Percentiles rank a stretch among this genome's conserved stretches.
Conservation (phyloP, 2,113 vertebrate species). For the Ageneiosus marmoratus region DNA sequence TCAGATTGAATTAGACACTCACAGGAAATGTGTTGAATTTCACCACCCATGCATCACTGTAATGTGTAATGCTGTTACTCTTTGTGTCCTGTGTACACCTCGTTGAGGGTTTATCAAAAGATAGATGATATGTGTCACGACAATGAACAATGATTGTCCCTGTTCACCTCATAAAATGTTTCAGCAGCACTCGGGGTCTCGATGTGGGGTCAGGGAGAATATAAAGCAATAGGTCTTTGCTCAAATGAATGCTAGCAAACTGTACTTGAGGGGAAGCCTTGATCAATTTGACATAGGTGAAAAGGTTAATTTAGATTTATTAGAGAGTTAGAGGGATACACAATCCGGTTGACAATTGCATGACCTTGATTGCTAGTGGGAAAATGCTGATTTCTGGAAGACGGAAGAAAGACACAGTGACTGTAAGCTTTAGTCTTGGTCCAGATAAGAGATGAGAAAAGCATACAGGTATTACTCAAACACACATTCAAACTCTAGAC, state of each 20-base stretch:
- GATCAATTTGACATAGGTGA: slow-evolving; percentile 16
- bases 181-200: slow-evolving; percentile 7
- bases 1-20: not conserved
- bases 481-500: not conserved
- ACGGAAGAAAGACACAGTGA: not conserved
- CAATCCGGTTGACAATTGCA: not conserved
- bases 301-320: slow-evolving; percentile 18
- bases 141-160: slow-evolving; percentile 6
- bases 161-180: not conserved
- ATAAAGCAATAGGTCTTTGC: slow-evolving; percentile 9
- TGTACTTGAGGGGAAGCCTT: slow-evolving; percentile 1
- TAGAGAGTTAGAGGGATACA: slow-evolving; percentile 5
- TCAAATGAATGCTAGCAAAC: not conserved
- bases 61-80: slow-evolving; percentile 21
- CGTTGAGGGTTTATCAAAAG: not conserved
- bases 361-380: not conserved
- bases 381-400: not conserved
- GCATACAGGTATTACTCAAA: not conserved
- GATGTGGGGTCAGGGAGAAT: not conserved
- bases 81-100: not conserved
- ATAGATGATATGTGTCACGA: slow-evolving; percentile 1
- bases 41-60: slow-evolving; percentile 20
- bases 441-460: not conserved
- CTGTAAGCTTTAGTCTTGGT: not conserved
- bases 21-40: slow-evolving; percentile 3